These are phyloP conservation scores for Thalassaphorura encarpata DNA, from an alignment of 1,140 invertebrate species.

Conservation along the genomic window DNA sequence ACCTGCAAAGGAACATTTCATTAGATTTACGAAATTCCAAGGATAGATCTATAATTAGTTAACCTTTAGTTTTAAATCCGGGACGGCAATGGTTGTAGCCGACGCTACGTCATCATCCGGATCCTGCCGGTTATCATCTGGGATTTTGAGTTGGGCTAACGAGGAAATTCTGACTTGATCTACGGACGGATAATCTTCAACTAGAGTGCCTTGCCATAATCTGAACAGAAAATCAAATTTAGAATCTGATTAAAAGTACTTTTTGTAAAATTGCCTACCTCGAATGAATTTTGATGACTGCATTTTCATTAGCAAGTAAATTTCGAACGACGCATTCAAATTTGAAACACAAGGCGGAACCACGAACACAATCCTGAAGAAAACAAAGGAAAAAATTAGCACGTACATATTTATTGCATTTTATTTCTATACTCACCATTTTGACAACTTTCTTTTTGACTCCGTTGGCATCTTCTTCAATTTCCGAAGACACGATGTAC, in stretches of 20 bases:
- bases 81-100: constrained; percentile 22
- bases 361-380: constrained; percentile 62
- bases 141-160: constrained; percentile 58
- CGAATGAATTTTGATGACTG: constrained; percentile 65
- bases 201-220: constrained; percentile 82
- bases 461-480: constrained; percentile 56
- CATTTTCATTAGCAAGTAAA: constrained; percentile 58
- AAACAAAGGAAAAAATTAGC: constrained; percentile 29
- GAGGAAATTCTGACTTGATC: constrained; percentile 71
- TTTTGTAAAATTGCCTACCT: constrained; percentile 39
- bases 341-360: constrained; percentile 73
- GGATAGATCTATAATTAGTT: neutral
- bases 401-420: neutral
- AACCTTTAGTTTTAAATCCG: constrained; percentile 27
- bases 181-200: constrained; percentile 76
- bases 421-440: constrained; percentile 47
- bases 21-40: neutral
- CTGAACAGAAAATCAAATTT: constrained; percentile 35
- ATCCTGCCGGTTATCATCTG: constrained; percentile 56
- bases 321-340: constrained; percentile 70
- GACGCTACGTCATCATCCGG: constrained; percentile 19
- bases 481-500: constrained; percentile 58
- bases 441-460: constrained; percentile 59
- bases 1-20: constrained; percentile 7
- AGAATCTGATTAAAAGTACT: neutral